Percentiles rank a stretch among this genome's conserved stretches.
phyloP scores from a whole-genome alignment of 1,140 invertebrate species.

The Cheumatopsyche charites region DNA sequence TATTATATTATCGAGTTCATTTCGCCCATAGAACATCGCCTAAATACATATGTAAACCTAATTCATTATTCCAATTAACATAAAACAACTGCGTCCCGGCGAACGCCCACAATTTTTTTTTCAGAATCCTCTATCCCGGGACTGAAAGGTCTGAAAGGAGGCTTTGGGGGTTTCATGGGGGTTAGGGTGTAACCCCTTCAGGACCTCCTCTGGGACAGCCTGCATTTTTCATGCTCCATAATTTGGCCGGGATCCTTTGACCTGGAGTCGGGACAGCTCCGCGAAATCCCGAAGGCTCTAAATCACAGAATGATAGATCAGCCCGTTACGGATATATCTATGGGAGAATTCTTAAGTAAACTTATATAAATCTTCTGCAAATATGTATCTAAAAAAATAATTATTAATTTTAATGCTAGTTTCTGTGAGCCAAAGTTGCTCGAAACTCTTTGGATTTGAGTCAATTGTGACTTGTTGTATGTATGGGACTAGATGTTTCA shows the following conservation, averaged over 20 bases:
- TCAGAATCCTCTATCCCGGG: not conserved
- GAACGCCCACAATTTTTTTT: not conserved
- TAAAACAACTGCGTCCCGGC: not conserved
- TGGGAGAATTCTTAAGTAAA: no score
- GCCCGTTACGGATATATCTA: not conserved
- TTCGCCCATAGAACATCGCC: not conserved
- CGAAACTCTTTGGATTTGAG: no score
- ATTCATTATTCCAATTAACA: constrained; percentile 3
- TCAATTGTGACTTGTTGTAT: no score
- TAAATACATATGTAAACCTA: not conserved
- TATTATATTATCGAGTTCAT: not conserved
- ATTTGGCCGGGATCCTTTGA: constrained; percentile 29
- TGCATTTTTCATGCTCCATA: constrained; percentile 32
- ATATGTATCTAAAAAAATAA: no score
- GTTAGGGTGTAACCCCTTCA: no score
- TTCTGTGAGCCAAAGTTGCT: no score
- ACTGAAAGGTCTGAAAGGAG: no score
- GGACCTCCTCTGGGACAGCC: not conserved
- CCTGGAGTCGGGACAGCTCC: not conserved
- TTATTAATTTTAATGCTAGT: no score
- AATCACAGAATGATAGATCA: constrained; percentile 34
- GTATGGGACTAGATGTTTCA: no score
- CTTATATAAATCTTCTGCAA: no score
- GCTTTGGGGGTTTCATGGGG: no score
- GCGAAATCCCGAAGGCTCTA: constrained; percentile 25